Base-by-base conservation (phyloP, 2,797 vertebrate species). In the Pipistrellus kuhlii region DNA sequence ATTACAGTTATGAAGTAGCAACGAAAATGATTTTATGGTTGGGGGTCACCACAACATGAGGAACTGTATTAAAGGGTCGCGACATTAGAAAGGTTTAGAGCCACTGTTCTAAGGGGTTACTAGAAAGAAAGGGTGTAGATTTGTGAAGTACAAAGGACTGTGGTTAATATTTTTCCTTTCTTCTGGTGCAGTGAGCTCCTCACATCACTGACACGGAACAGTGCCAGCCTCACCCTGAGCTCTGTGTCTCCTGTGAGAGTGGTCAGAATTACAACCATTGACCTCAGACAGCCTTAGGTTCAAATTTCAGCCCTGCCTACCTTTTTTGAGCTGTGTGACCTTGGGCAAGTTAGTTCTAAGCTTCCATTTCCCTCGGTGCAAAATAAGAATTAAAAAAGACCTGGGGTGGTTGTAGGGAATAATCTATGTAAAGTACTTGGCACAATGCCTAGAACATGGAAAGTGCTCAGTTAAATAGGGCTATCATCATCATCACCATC, bases 61-160 rank as follows among this genome's bases (percentile, higher is more conserved):
- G 53, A 55, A 9, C 53, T 55, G 53, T 55, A 55, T 55, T 55
- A 55, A 55, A 55, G 53, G 53, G 20, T 55, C 53, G 3, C 3
- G 1, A 8, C 53, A 55, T 55, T 55, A 55, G 53, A 21, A 55
- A 55, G 53, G 53, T 23, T 55, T 20, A 55, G 53, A 55, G 21
- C 53, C 53, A 55, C 53, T 55, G 53, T 72, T 96, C 82, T 48
- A 75, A 97, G 78, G 93, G 91, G 94, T 95, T 91, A 95, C 62
- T 93, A 59, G 73, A 90, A 94, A 77, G 41, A 95, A 97, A 53
- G 69, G 89, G 89, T 94, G 4, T 51, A 89, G 62, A 92, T 41
- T 51, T 90, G 68, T 59, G 27, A 90, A 92, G 90, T 80, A 92
- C 59, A 92, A 84, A 95, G 71, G 62, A 81, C 57, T 64, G n/a